phyloP scores from a whole-genome alignment of 2,888 invertebrate genomes.

The Sepioteuthis lessoniana region DNA sequence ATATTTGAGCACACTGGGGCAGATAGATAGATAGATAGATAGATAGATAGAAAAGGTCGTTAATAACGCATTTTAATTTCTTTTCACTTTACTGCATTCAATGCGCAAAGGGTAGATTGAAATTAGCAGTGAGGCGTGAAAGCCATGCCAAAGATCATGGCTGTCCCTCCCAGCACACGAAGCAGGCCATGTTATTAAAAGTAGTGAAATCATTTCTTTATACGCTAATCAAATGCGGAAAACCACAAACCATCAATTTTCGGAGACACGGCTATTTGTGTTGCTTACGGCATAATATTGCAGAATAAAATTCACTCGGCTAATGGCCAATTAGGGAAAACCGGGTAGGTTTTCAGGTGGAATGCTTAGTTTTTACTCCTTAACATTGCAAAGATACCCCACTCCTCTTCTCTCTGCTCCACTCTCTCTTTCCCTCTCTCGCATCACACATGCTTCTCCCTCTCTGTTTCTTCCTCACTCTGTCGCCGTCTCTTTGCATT shows the following conservation, averaged over 20 bases:
- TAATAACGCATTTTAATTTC: no score
- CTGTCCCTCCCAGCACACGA: neutral
- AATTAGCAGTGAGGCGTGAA: neutral
- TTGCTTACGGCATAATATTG: neutral
- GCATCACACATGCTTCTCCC: no score
- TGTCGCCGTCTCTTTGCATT: no score
- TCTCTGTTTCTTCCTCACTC: no score
- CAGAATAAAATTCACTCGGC: neutral
- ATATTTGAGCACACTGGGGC: no score
- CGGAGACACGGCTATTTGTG: neutral
- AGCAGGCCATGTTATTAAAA: neutral
- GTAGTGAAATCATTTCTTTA: constrained; percentile 18
- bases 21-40: no score
- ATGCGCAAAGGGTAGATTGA: neutral
- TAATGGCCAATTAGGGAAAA: neutral
- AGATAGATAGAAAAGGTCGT: no score
- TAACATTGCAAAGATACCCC: no score
- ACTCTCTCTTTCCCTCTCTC: no score
- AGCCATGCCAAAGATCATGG: neutral
- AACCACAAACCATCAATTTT: neutral
- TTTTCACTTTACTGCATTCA: neutral
- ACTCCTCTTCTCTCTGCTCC: no score
- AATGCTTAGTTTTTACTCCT: no score
- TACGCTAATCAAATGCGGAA: neutral
- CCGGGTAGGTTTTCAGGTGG: no score